Conservation (phyloP, 2,888 invertebrate species). For the Chymomyza procnemis region DNA sequence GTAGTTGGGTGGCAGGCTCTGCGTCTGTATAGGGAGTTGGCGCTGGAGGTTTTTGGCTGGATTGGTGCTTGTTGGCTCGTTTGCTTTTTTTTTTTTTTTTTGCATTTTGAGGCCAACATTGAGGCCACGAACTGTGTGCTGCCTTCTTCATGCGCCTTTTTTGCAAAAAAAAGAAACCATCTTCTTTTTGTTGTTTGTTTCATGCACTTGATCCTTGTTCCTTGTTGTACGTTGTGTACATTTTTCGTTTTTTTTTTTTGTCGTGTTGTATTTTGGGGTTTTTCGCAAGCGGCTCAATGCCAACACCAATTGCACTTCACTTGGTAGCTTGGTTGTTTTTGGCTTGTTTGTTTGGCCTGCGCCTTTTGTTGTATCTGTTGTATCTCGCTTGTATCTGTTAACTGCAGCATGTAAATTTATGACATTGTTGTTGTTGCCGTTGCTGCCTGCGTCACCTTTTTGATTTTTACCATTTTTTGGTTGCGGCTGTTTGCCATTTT, state of each 20-base stretch:
- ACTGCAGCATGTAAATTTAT: constrained; percentile 60
- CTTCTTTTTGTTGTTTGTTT: neutral
- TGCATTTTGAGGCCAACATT: constrained; percentile 75
- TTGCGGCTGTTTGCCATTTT: constrained; percentile 46
- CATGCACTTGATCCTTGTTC: too few species aligned
- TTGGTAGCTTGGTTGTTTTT: constrained; percentile 14
- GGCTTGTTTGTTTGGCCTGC: constrained; percentile 44
- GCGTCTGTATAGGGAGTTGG: neutral
- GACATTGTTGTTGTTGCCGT: constrained; percentile 51
- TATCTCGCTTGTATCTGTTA: constrained; percentile 2
- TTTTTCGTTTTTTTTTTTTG: neutral
- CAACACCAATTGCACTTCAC: constrained; percentile 39
- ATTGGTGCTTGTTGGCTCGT: constrained; percentile 1
- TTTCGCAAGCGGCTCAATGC: neutral
- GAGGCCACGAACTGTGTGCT: constrained; percentile 65
- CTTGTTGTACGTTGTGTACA: too few species aligned
- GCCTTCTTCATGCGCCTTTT: neutral
- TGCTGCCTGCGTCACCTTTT: constrained; percentile 38
- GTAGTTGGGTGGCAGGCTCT: neutral
- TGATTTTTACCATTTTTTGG: constrained; percentile 13
- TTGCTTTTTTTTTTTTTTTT: constrained; percentile 66
- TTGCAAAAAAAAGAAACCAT: too few species aligned
- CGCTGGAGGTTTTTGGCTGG: neutral
- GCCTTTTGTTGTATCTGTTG: constrained; percentile 8
- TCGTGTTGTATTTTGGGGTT: too few species aligned